Base-by-base conservation (phyloP, 2,113 vertebrate species). In the Trichechus manatus region DNA sequence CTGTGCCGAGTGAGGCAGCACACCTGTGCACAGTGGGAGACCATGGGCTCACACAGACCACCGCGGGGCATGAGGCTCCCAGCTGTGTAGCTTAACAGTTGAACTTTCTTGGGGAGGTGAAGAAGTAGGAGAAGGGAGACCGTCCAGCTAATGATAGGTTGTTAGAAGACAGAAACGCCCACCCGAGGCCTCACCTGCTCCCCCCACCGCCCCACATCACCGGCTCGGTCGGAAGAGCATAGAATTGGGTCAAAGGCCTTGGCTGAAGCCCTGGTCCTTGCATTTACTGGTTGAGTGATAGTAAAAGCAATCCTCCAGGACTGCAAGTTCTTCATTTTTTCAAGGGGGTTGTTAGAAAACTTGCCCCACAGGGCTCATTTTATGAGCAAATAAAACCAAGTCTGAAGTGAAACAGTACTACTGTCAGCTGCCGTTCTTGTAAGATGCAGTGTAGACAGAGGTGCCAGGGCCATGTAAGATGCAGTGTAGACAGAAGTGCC, bases 391-490 rank as follows among this genome's bases (percentile, higher is more conserved):
- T 59, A 53, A 15, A 27, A 9, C 44, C 5, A 0, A 2, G 2
- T n/a, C 39, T 29, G 22, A 50, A 74, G 36, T 39, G 68, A 3
- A 4, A 22, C 1, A 0, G 13, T 27, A 2, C 13, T 1, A 11
- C 10, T 1, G 0, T 36, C 61, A 42, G 20, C 50, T 7, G 0
- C 14, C 23, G 1, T 29, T 1, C 0, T 0, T 1, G 6, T n/a
- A 15, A 1, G 5, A 6, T 9, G 2, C 2, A 17, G 8, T 29
- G 39, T 8, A 6, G 44, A 2, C 1, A 2, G 14, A 4, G 6
- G 14, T 25, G 14, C 4, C 33, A 27, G 1, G 0, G 3, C n/a
- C 47, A 47, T 23, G 0, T 19, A 14, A 3, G 25, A 19, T 3
- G 47, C 47, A 47, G 9, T 47, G 9, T 47, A 47, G 47, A 47